Evolutionary conservation across 2,113 vertebrate species (phyloP).

Genomic region (Phrynosoma blainvillii): DNA sequence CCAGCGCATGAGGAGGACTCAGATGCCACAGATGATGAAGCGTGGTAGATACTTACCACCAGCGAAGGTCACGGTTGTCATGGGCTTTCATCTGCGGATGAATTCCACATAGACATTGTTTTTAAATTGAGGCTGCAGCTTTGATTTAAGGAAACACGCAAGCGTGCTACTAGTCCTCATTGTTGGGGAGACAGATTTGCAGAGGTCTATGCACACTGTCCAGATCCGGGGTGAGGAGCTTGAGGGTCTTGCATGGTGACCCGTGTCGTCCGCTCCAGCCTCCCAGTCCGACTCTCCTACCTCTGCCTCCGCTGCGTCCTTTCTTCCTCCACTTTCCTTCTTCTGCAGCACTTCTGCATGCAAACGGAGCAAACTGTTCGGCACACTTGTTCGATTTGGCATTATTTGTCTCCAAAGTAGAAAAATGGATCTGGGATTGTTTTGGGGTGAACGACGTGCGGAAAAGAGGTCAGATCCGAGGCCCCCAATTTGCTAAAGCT

Average conservation of each 20-base stretch:
- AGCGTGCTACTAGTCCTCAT: not conserved
- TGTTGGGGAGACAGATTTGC: not conserved
- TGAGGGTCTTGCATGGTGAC: not conserved
- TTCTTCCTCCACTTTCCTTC: not conserved
- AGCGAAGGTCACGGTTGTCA: not conserved
- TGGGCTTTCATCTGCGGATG: not conserved
- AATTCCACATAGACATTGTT: not conserved
- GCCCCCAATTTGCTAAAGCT: not conserved
- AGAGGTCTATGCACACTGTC: no score
- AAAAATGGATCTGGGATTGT: not conserved
- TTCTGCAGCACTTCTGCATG: not conserved
- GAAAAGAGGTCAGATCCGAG: not conserved
- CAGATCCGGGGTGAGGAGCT: not conserved
- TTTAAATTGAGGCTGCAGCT: not conserved
- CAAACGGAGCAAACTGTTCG: not conserved
- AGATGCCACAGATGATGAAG: not conserved
- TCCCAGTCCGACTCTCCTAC: not conserved
- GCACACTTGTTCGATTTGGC: not conserved
- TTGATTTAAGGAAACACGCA: not conserved
- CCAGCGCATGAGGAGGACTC: not conserved
- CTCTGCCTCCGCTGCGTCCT: not conserved
- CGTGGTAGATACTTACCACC: not conserved
- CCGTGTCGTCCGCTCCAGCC: not conserved
- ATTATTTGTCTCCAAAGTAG: not conserved
- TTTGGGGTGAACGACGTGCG: not conserved